Conservation (phyloP, 2,888 invertebrate genomes). For the Drosophila macrospina region DNA sequence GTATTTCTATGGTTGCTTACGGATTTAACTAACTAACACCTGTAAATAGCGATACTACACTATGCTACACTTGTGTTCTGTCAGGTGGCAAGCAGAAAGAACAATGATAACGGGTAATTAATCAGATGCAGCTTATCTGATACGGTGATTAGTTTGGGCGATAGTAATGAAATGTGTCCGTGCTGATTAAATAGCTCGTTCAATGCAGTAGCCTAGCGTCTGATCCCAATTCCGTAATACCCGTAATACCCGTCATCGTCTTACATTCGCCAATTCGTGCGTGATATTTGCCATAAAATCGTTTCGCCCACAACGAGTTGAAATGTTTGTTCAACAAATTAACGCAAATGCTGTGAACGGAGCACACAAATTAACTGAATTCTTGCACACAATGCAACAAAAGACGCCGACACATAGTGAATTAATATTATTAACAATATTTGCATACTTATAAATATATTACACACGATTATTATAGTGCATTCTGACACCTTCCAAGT, state of each 20-base stretch:
- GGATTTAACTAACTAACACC: constrained; percentile 28
- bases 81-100: constrained; percentile 25
- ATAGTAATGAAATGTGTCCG: constrained; percentile 35
- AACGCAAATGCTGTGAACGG: constrained; percentile 56
- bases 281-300: constrained; percentile 66
- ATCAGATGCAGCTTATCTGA: constrained; percentile 40
- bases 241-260: neutral
- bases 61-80: constrained; percentile 5
- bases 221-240: constrained; percentile 4
- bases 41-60: constrained; percentile 11
- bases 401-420: constrained; percentile 39
- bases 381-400: constrained; percentile 60
- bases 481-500: constrained; percentile 55
- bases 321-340: constrained; percentile 73
- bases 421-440: constrained; percentile 23
- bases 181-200: constrained; percentile 27
- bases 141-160: constrained; percentile 25
- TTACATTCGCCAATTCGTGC: constrained; percentile 44
- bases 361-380: constrained; percentile 62
- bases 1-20: too few relatives aligned
- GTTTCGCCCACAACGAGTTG: constrained; percentile 18
- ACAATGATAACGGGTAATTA: constrained; percentile 27
- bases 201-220: too few relatives aligned
- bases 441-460: constrained; percentile 1
- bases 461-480: constrained; percentile 25